Evolutionary conservation across 2,113 vertebrate genomes (phyloP), one percentile per base, ranked within the genome.

Genomic region (Cricetomys ansorgei): DNA sequence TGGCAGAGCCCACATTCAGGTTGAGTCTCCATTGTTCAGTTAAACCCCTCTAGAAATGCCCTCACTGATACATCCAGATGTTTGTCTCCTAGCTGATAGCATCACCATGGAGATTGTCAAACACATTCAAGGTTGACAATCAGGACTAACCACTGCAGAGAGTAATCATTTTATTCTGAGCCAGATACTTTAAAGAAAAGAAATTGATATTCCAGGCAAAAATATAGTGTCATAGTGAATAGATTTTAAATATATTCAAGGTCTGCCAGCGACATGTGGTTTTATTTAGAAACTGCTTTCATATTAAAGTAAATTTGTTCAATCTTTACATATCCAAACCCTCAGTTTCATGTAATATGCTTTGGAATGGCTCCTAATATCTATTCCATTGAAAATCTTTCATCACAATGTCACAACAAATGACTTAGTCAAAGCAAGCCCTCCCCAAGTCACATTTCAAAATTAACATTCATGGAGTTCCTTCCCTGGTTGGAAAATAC

Each of bases 211-310:
- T 92, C 37, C 89, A 34, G 75, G 29, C 23, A 40, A 91, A 64
- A 93, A 87, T 31, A 31, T 31, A 83, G 59, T 77, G 55, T 69
- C 73, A 89, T 75, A 84, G 55, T 48, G 15, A 79, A 34, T 59
- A 43, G 64, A 87, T 73, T 94, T 95, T 81, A 91, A 95, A 86
- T 75, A 50, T 92, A 73, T 31, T 23, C 34, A 91, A 97, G 93
- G 88, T 95, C 89, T 91, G 89, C 80, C 94, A 98, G 95, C 88
- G 98, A 96, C 98, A 98, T 97, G 97, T 97, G 98, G 96, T 97
- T 98, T 97, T 97, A 91, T 95, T 95, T 98, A 96, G 97, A 98
- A 96, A 97, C 94, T 98, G 97, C 89, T 97, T 97, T 97, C 62
- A 72, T 83, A 75, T 77, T 95, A 93, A 93, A 97, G 94, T 64